Evolutionary conservation across 2,797 vertebrate genomes (phyloP).

Genomic region (Acomys russatus): DNA sequence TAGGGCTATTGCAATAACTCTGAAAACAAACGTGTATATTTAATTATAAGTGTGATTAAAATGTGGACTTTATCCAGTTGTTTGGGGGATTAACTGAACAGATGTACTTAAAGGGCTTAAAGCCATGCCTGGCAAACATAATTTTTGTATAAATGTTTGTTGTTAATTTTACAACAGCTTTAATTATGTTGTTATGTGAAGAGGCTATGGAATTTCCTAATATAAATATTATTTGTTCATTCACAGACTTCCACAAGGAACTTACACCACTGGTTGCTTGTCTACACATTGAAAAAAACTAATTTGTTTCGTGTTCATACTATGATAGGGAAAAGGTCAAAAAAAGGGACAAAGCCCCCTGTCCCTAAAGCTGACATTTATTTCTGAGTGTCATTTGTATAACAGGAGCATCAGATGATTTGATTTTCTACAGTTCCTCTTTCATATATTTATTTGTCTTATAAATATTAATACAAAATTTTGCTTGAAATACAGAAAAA

Average conservation of each 20-base stretch:
- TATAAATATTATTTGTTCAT: slow-evolving; percentile 39
- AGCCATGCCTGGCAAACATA: slow-evolving; percentile 27
- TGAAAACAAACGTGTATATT: neutral
- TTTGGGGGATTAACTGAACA: slow-evolving; percentile 49
- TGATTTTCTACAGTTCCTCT: neutral
- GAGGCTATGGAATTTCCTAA: neutral
- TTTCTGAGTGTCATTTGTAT: neutral
- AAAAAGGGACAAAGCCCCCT: neutral
- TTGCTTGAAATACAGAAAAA: slow-evolving; percentile 36
- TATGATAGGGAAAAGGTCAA: neutral
- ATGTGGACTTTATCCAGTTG: neutral
- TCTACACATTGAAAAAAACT: neutral
- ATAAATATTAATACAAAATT: neutral
- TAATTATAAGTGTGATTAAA: slow-evolving; percentile 64
- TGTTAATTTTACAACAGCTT: slow-evolving; percentile 63
- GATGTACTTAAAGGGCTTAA: slow-evolving; percentile 46
- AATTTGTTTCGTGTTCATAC: neutral
- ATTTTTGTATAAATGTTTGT: slow-evolving; percentile 42
- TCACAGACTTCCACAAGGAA: neutral
- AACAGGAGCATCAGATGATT: neutral
- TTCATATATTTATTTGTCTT: neutral
- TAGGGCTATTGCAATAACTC: neutral
- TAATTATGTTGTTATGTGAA: slow-evolving; percentile 48
- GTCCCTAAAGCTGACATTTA: neutral
- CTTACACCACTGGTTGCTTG: neutral